phyloP scores from a whole-genome alignment of 2,888 invertebrate species.

The Carcina quercana region DNA sequence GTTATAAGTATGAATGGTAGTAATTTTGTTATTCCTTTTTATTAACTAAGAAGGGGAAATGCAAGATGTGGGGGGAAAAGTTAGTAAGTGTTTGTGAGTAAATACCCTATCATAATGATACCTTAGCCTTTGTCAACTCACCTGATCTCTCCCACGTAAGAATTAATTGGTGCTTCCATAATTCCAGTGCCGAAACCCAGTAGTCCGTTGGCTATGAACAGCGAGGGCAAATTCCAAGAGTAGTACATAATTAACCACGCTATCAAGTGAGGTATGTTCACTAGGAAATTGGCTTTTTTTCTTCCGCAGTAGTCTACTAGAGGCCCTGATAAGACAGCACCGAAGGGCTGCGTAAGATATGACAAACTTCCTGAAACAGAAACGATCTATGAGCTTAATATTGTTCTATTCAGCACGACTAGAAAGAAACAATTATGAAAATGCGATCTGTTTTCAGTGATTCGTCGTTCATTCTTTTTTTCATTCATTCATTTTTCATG shows the following conservation, averaged over 20 bases:
- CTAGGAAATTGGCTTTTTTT: conserved; percentile 68
- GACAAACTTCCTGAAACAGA: conserved; percentile 71
- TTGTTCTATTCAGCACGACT: no score
- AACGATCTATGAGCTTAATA: no score
- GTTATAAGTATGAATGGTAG: no score
- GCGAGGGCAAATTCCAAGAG: conserved; percentile 50
- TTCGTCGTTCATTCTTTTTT: no score
- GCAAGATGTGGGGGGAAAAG: no score
- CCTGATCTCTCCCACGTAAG: conserved; percentile 76
- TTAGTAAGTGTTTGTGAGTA: neutral
- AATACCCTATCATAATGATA: neutral
- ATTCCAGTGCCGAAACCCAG: conserved; percentile 72
- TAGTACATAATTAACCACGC: conserved; percentile 73
- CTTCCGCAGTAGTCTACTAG: conserved; percentile 71
- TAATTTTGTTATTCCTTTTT: no score
- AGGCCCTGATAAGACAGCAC: conserved; percentile 70
- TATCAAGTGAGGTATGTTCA: conserved; percentile 68
- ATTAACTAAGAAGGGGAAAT: no score
- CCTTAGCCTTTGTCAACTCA: conserved; percentile 26
- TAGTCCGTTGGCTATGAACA: conserved; percentile 64
- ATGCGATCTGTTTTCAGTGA: no score
- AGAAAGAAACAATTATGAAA: no score
- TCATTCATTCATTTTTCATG: no score
- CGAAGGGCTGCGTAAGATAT: conserved; percentile 71
- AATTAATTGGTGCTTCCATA: conserved; percentile 75